Percentiles rank a stretch among this genome's conserved stretches.
Conservation (phyloP, 2,797 vertebrate genomes). For the Crenuchus spilurus region DNA sequence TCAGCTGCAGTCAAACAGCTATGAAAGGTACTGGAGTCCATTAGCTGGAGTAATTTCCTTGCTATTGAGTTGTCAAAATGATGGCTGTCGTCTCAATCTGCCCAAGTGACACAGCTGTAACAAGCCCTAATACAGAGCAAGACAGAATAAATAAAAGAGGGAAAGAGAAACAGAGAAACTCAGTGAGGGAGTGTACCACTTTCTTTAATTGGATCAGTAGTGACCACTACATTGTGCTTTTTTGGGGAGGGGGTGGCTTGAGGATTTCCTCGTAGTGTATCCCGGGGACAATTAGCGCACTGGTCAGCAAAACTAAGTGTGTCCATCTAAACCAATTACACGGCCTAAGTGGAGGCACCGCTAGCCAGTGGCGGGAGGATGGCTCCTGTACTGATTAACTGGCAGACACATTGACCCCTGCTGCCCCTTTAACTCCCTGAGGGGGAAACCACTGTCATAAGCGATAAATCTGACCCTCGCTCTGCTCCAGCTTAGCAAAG, state of each 20-base stretch:
- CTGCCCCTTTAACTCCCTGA: constrained; percentile 52
- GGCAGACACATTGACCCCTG: constrained; percentile 62
- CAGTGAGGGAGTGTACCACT: not conserved
- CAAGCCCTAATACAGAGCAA: constrained; percentile 1
- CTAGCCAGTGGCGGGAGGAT: constrained; percentile 50
- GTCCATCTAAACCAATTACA: constrained; percentile 59
- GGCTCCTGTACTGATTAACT: constrained; percentile 62
- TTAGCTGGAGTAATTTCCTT: constrained; percentile 23
- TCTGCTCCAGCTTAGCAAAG: constrained; percentile 40
- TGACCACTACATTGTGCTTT: constrained; percentile 27
- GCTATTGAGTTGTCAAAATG: constrained; percentile 41
- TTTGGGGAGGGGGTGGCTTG: constrained; percentile 22
- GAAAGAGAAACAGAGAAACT: not conserved
- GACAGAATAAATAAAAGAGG: constrained; percentile 14
- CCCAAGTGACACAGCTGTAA: constrained; percentile 17
- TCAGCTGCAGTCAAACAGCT: constrained; percentile 2
- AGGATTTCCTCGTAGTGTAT: constrained; percentile 46
- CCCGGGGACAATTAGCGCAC: constrained; percentile 53
- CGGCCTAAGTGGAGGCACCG: constrained; percentile 52
- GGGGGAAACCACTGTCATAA: constrained; percentile 60
- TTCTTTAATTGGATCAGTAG: constrained; percentile 38
- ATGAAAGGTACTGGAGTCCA: constrained; percentile 8
- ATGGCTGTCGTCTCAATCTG: constrained; percentile 15
- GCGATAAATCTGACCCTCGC: constrained; percentile 55
- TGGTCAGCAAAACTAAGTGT: constrained; percentile 59